Evolutionary conservation across 2,113 vertebrate genomes (phyloP), one percentile per base, ranked within the genome.

Genomic region (Microtus pennsylvanicus): DNA sequence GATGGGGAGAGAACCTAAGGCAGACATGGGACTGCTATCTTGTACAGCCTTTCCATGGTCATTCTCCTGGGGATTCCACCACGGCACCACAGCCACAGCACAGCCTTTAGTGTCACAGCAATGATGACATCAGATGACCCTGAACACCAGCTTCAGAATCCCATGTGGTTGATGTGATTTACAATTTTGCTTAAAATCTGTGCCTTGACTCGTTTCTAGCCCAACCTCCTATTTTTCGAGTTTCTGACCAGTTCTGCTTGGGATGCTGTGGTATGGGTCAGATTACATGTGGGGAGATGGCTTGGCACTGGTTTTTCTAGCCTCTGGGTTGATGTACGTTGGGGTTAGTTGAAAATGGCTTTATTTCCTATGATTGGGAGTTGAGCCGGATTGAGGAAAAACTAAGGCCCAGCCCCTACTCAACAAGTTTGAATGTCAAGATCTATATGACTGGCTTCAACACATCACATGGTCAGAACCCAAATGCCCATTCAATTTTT

Each of bases 171-270:
- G 47, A 85, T 75, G 70, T 58, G n/a, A 75, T 93, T 91, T 65
- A 81, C 92, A 92, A 22, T 93, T 87, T 89, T 95, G 90, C 75
- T 85, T 95, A 88, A 93, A 96, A 91, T 96, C 26, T 65, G 78
- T 87, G 75, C 69, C 89, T 93, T 89, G 72, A 13, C 74, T 58
- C 55, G 58, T 87, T 96, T 91, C 47, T 95, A 83, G 82, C 28
- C 33, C 94, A 70, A 89, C 33, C 33, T 14, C n/a, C 38, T 65
- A 7, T 72, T 65, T 92, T 93, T 16, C 89, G 77, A 81, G 75
- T 93, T 89, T 94, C 94, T 63, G 89, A 58, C 33, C 14, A 0
- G 0, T 94, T 96, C 55, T 93, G 33, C 47, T 67, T 90, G 63
- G 87, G 42, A 58, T 89, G 4, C 45, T 87, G 78, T 93, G 94